Evolutionary conservation across 2,797 vertebrate species (phyloP).

Genomic region (Eupleurogrammus muticus): DNA sequence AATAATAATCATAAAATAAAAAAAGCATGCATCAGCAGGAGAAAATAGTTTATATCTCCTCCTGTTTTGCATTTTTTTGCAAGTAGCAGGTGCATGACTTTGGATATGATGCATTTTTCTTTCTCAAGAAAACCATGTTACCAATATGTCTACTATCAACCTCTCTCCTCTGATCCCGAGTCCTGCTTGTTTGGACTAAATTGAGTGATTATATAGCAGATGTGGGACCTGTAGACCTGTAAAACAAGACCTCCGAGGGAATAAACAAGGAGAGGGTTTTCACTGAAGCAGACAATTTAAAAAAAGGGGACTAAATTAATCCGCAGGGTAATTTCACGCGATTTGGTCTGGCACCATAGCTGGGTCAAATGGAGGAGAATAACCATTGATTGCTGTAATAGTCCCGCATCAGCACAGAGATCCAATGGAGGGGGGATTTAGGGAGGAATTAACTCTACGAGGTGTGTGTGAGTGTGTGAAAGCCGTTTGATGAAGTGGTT

Average conservation of each 20-base stretch:
- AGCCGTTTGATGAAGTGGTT: constrained; percentile 87
- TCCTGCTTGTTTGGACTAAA: constrained; percentile 83
- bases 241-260: constrained; percentile 80
- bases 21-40: constrained; percentile 52
- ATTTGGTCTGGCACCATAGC: constrained; percentile 88
- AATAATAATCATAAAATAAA: constrained; percentile 45
- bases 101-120: constrained; percentile 23
- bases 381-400: constrained; percentile 90
- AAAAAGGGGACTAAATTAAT: constrained; percentile 85
- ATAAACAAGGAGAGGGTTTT: constrained; percentile 68
- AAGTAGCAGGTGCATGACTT: constrained; percentile 75
- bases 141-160: background rate
- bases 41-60: constrained; percentile 83
- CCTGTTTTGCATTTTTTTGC: constrained; percentile 76
- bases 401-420: constrained; percentile 80
- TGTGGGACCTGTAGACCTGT: constrained; percentile 62
- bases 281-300: constrained; percentile 82
- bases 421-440: constrained; percentile 66
- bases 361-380: constrained; percentile 87
- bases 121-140: too few species aligned
- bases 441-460: constrained; percentile 26
- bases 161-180: constrained; percentile 47
- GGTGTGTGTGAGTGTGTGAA: constrained; percentile 70
- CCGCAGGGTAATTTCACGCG: constrained; percentile 91
- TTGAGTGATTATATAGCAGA: constrained; percentile 86